Conservation (phyloP, 2,113 vertebrate species). For the Zosterops borbonicus region DNA sequence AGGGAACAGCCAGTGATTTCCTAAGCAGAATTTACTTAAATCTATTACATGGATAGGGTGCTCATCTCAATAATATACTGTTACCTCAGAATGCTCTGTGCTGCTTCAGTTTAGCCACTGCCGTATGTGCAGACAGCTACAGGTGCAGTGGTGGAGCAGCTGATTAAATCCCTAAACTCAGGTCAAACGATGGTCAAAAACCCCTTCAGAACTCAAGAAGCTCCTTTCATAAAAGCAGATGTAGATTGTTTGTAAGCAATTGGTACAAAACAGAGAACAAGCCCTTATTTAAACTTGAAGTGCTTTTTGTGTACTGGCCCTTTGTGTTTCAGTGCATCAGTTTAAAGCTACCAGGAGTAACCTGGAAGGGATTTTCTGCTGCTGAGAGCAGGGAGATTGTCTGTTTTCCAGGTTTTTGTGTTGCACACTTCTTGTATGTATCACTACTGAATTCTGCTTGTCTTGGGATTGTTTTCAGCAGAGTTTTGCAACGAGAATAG, state of each 20-base stretch:
- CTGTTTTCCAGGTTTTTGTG: neutral
- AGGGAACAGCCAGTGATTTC: neutral
- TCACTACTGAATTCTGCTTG: neutral
- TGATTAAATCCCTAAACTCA: neutral
- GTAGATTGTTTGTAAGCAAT: neutral
- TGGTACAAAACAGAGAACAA: neutral
- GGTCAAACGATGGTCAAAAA: neutral
- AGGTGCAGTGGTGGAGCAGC: neutral
- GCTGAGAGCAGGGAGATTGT: neutral
- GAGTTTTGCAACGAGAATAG: neutral
- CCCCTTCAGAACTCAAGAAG: neutral
- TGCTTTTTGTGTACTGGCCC: neutral
- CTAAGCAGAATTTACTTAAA: neutral
- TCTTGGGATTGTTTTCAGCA: neutral
- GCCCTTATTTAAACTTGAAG: neutral
- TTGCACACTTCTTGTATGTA: neutral
- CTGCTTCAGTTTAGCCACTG: neutral
- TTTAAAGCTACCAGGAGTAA: neutral
- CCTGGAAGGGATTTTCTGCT: neutral
- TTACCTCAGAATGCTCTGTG: neutral
- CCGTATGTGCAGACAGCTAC: fast-evolving
- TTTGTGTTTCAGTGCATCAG: neutral
- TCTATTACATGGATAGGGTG: neutral
- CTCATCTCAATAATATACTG: neutral
- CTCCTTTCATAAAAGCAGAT: neutral